Conservation (phyloP, 2,797 vertebrate species). For the Neosilurus hyrtlii region DNA sequence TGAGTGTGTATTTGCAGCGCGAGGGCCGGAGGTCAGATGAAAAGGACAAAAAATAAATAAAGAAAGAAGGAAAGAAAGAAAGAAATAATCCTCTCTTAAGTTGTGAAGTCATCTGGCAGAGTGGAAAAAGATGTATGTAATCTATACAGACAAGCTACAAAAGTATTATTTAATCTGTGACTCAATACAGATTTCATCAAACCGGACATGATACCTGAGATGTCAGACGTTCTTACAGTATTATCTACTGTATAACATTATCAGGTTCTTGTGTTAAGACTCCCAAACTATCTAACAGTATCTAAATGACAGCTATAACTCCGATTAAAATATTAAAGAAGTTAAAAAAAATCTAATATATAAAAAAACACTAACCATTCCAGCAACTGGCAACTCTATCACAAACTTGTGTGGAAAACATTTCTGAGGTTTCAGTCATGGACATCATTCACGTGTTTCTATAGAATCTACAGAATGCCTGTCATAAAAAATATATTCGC, state of each 20-base stretch:
- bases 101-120: background rate
- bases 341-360: background rate
- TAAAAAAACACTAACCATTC: background rate
- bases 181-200: conserved; percentile 24
- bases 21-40: conserved; percentile 74
- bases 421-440: background rate
- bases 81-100: conserved; percentile 28
- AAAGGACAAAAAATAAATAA: conserved; percentile 43
- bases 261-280: background rate
- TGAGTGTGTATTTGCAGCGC: conserved; percentile 62
- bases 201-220: conserved; percentile 20
- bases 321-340: background rate
- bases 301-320: background rate
- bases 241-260: background rate
- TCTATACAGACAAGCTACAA: conserved; percentile 10
- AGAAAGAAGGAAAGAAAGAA: conserved; percentile 14
- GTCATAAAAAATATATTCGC: background rate
- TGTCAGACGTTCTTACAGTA: conserved; percentile 18
- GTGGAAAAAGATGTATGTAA: conserved; percentile 7
- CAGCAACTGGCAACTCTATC: background rate
- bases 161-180: conserved; percentile 30
- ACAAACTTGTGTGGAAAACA: background rate
- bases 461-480: too few relatives aligned
- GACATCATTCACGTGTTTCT: background rate
- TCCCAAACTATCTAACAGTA: conserved; percentile 1